Base-by-base conservation (phyloP, 2,888 invertebrate genomes). In the Enchytraeus crypticus region DNA sequence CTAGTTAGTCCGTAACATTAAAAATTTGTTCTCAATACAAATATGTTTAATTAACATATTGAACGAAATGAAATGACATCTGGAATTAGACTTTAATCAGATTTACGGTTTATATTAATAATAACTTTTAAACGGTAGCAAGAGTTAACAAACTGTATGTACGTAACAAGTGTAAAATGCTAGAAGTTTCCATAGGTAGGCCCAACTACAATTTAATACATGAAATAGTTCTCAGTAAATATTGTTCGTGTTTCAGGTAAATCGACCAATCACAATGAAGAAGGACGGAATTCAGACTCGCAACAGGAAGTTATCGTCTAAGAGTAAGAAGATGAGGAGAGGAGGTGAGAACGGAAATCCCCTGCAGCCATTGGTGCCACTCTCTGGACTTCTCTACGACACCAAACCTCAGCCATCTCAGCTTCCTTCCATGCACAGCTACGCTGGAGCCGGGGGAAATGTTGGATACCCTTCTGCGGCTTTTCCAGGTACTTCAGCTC, bases 231-330 rank as follows among this genome's bases (percentile, higher is more conserved):
- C n/a, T n/a, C n/a, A n/a, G n/a, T n/a, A n/a, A n/a, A n/a, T n/a
- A n/a, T n/a, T n/a, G n/a, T 29, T 27, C 43, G 3, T 29, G 3
- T 33, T 53, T 14, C 53, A 61, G 61, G 61, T 61, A 21, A 61
- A 61, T 33, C 61, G 61, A 53, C 61, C 61, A 30, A 61, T 61
- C 27, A 61, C 61, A 18, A 61, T 61, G 61, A 61, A 61, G 53
- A 61, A 61, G 38, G 61, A 61, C 14, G 61, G 61, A 29, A 61
- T 61, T 18, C 61, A 61, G 29, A 61, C 61, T n/a, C 51, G 61
- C 11, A 61, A 61, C 53, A 56, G 61, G 53, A 61, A 61, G 53
- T 53, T 61, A 32, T 61, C 61, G 27, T 57, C 61, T n/a, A 61
- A 61, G 33, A 57, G 61, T 38, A 61, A 61, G 45, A 51, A 56